Conservation (phyloP, 2,113 vertebrate species). For the Ginglymostoma cirratum region DNA sequence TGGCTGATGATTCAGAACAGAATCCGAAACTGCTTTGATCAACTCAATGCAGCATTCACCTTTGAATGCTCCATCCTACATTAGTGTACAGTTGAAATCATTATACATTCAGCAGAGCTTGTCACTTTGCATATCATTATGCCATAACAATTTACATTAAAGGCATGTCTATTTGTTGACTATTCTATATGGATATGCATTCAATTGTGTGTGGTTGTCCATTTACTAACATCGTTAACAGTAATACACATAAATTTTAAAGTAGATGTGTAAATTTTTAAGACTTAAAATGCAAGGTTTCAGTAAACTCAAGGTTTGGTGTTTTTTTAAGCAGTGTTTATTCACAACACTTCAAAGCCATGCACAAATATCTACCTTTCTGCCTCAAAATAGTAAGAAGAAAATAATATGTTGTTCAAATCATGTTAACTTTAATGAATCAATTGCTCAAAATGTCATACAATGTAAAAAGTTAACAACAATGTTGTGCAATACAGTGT, state of each 20-base stretch:
- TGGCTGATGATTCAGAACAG: background rate
- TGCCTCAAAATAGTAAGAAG: slow-evolving; percentile 15
- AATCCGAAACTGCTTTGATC: background rate
- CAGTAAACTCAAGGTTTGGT: slow-evolving; percentile 21
- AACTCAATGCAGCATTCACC: background rate
- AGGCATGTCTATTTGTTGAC: background rate
- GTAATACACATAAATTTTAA: background rate
- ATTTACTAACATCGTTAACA: background rate
- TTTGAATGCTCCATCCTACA: background rate
- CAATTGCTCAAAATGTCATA: slow-evolving; percentile 39
- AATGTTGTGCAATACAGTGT: background rate
- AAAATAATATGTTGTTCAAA: slow-evolving; percentile 16
- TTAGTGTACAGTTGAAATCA: background rate
- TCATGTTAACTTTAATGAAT: slow-evolving; percentile 34
- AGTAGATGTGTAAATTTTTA: no score
- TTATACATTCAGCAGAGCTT: no score
- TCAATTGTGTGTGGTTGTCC: background rate
- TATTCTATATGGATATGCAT: background rate
- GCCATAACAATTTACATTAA: background rate
- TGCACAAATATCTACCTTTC: background rate
- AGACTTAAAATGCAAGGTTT: slow-evolving; percentile 27
- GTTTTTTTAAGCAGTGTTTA: background rate
- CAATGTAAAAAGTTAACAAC: slow-evolving; percentile 34
- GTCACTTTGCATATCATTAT: background rate
- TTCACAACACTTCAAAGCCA: background rate